Base-by-base conservation (phyloP, 2,113 vertebrate species). In the Scophthalmus maximus region DNA sequence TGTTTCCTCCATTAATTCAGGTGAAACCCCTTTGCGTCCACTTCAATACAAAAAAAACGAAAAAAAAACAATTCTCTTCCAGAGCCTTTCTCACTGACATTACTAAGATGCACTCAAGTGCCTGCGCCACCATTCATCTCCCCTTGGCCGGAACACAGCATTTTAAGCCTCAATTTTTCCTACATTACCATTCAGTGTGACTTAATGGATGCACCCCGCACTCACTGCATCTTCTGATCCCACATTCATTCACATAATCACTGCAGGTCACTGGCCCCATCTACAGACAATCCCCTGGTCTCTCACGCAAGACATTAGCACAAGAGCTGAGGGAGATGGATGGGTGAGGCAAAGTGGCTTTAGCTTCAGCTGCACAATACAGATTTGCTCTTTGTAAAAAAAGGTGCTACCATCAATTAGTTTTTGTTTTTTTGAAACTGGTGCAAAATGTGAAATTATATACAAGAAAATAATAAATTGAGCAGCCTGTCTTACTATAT, bases 251-350 rank as follows among this genome's bases (percentile, higher is more conserved):
- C 80, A 75, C 58, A 75, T 76, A 75, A 70, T 78, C 79, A 52
- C 51, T 47, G 71, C 63, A 81, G 87, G 83, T 80, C 81, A 70
- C 29, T 60, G 68, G 66, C 83, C 78, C 68, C 78, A 79, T 87
- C 71, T 56, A 34, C 59, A 73, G 74, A 74, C 74, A 73, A 70
- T 61, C 73, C 60, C 60, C 61, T 14, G 30, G 36, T 42, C 71
- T 64, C 67, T 59, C 25, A 71, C 8, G 3, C 64, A 26, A 62
- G 58, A 83, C 68, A 80, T 78, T 68, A 78, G 67, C 44, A 38
- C 32, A n/a, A n/a, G 62, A 74, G 58, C 69, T 57, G 60, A 68
- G 64, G 53, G 68, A 79, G 73, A 76, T 23, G 57, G 68, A 80
- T 53, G 76, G 27, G 14, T 15, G 81, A 36, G 42, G 68, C 49